A percentile compares a stretch with the other conserved stretches of the same genome.
phyloP scores from a whole-genome alignment of 2,113 vertebrate genomes.

The Pavo muticus region DNA sequence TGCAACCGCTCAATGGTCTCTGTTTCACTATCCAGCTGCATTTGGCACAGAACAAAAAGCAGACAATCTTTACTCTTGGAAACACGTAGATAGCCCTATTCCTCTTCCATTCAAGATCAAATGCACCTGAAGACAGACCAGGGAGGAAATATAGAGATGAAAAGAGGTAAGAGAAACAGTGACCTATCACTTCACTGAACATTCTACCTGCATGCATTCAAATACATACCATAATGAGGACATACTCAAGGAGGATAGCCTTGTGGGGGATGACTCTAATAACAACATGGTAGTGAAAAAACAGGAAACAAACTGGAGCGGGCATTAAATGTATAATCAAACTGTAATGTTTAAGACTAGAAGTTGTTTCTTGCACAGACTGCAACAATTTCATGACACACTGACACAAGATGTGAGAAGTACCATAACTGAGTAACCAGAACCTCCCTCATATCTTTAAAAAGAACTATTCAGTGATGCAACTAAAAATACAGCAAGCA shows the following conservation, averaged over 20 bases:
- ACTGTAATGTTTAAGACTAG: not conserved
- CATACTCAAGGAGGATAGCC: not conserved
- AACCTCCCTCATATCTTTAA: not conserved
- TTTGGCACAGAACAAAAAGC: not conserved
- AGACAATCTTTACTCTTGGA: not conserved
- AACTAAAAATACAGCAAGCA: not conserved
- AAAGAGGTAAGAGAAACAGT: not conserved
- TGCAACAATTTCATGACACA: not conserved
- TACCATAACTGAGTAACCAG: not conserved
- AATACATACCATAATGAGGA: not conserved
- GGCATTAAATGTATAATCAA: not conserved
- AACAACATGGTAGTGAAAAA: not conserved
- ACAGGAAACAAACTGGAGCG: not conserved
- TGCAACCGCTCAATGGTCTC: not conserved
- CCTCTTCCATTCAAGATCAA: not conserved
- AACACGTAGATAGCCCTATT: not conserved
- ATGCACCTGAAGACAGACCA: fast-evolving
- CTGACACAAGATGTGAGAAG: not conserved
- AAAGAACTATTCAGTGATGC: not conserved
- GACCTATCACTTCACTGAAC: not conserved
- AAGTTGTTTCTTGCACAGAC: not conserved
- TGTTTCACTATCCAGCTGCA: not conserved
- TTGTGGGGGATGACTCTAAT: not conserved
- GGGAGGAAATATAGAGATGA: not conserved
- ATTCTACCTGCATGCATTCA: not conserved